phyloP scores from a whole-genome alignment of 2,797 vertebrate genomes.

The Bufotes viridis region DNA sequence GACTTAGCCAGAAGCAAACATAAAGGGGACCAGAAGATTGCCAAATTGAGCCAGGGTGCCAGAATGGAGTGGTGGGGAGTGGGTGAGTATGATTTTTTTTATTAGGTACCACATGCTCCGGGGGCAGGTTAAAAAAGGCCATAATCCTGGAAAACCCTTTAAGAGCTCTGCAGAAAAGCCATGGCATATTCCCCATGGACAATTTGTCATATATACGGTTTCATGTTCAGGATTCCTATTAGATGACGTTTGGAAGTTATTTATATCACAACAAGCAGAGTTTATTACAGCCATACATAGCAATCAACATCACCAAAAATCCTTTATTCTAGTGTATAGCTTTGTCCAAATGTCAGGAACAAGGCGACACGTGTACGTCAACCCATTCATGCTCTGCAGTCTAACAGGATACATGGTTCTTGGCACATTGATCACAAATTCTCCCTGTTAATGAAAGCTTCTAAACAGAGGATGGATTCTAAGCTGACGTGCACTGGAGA shows the following conservation, averaged over 20 bases:
- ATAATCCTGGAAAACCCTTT: too few species aligned
- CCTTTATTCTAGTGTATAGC: background rate
- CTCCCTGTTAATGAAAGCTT: constrained; percentile 9
- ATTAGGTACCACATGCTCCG: too few species aligned
- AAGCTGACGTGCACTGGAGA: constrained; percentile 19
- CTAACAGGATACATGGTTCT: constrained; percentile 5
- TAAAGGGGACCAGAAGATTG: too few species aligned
- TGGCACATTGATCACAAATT: constrained; percentile 10
- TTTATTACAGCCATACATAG: background rate
- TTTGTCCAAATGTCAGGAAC: background rate
- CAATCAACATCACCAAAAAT: background rate
- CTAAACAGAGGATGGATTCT: constrained; percentile 33
- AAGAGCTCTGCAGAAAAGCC: background rate
- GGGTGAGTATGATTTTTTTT: too few species aligned
- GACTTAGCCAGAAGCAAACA: too few species aligned
- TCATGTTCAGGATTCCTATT: background rate
- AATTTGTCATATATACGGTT: background rate
- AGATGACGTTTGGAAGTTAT: background rate
- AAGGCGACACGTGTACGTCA: background rate
- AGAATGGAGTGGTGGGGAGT: too few species aligned
- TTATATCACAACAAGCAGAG: background rate
- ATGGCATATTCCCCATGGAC: background rate
- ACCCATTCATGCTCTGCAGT: background rate
- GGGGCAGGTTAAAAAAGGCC: too few species aligned
- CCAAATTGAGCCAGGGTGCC: too few species aligned